Evolutionary conservation across 2,888 invertebrate genomes (phyloP).

Genomic region (Coleophora flavipennella): DNA sequence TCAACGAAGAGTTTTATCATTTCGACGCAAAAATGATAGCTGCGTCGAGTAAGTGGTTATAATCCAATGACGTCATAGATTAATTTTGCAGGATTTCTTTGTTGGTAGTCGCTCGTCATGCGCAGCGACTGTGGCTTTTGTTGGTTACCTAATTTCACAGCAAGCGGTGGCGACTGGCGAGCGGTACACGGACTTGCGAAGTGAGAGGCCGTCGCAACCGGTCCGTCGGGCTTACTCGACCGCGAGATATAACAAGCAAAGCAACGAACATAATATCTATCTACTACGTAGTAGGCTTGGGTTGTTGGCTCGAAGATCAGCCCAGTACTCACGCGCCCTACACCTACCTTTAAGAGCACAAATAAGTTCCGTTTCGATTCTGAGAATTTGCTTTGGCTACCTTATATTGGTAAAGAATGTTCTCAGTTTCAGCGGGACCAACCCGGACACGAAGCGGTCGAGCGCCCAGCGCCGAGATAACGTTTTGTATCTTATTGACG

Average conservation of each 20-base stretch:
- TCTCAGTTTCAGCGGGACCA: constrained; percentile 45
- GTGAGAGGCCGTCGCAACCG: constrained; percentile 70
- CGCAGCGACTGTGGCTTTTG: constrained; percentile 54
- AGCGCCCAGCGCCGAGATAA: constrained; percentile 60
- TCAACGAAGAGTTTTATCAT: constrained; percentile 32
- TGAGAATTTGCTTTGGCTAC: constrained; percentile 25
- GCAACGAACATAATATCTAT: constrained; percentile 24
- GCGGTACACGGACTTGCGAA: constrained; percentile 64
- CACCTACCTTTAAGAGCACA: constrained; percentile 20
- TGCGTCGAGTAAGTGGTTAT: constrained; percentile 24
- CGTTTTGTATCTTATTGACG: constrained; percentile 68
- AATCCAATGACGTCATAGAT: constrained; percentile 31
- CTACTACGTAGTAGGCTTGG: constrained; percentile 33
- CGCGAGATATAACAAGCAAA: constrained; percentile 48
- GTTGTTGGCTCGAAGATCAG: constrained; percentile 29
- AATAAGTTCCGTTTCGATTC: constrained; percentile 36
- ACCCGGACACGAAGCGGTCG: constrained; percentile 64
- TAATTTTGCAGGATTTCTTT: constrained; percentile 42
- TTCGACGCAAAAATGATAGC: constrained; percentile 21
- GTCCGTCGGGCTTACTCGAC: constrained; percentile 57
- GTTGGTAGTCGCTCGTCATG: constrained; percentile 44
- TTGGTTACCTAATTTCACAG: constrained; percentile 70
- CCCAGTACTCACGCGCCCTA: constrained; percentile 19
- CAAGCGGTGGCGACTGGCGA: constrained; percentile 42
- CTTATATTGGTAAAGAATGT: constrained; percentile 17